Conservation (phyloP, 2,888 invertebrate species). For the Stenoptilia bipunctidactyla region DNA sequence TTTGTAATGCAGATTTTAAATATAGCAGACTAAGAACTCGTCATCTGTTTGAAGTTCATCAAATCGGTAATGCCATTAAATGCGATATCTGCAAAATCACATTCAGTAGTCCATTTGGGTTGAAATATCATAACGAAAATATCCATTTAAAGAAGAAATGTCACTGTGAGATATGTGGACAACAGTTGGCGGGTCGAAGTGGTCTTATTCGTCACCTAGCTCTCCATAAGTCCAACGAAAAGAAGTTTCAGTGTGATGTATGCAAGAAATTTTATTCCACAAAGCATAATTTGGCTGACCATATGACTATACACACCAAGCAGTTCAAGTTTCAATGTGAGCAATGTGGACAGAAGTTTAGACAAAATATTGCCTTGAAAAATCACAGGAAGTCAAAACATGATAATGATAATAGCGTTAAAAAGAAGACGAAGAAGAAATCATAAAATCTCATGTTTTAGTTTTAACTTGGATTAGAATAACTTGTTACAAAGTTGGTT, state of each 20-base stretch:
- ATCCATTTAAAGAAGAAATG: no score
- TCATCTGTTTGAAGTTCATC: neutral
- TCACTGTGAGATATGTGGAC: no score
- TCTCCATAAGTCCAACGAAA: slow-evolving; percentile 17
- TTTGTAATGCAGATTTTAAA: neutral
- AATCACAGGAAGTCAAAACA: neutral
- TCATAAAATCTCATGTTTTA: no score
- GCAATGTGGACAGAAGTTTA: slow-evolving; percentile 7
- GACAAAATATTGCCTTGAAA: slow-evolving; percentile 7
- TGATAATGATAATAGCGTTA: no score
- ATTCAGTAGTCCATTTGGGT: neutral
- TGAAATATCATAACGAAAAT: neutral
- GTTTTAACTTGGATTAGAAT: no score
- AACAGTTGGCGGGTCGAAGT: no score
- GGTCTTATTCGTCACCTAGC: no score
- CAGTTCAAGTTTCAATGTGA: slow-evolving; percentile 3
- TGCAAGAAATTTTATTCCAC: slow-evolving; percentile 21
- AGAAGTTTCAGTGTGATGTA: slow-evolving; percentile 28
- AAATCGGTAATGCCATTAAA: neutral
- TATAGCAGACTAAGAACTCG: neutral
- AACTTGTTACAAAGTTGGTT: no score
- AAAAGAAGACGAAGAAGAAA: no score
- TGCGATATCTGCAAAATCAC: neutral
- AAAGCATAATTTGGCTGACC: slow-evolving; percentile 10
- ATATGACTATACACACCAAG: slow-evolving; percentile 12